Conservation (phyloP, 2,797 vertebrate species). For the Trematomus bernacchii region DNA sequence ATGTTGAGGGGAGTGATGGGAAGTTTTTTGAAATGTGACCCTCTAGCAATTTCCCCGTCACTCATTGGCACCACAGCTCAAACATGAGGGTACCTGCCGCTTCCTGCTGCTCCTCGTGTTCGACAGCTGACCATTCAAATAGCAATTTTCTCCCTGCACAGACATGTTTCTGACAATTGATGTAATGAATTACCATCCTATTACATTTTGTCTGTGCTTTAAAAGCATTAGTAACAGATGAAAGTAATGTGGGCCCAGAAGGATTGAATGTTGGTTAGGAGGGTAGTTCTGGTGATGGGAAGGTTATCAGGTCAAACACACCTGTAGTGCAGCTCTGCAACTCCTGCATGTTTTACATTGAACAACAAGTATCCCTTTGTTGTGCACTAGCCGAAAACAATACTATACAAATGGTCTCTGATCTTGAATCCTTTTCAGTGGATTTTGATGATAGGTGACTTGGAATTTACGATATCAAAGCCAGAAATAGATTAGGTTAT, state of each 20-base stretch:
- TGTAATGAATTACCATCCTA: constrained; percentile 52
- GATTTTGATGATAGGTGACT: neutral
- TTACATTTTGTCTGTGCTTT: constrained; percentile 29
- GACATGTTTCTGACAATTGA: constrained; percentile 45
- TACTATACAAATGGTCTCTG: neutral
- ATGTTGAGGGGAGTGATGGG: constrained; percentile 54
- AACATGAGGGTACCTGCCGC: constrained; percentile 62
- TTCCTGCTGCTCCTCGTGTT: constrained; percentile 48
- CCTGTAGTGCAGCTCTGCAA: neutral
- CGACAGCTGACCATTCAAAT: constrained; percentile 30
- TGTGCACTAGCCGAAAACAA: too few species aligned
- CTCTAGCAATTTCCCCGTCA: constrained; percentile 67
- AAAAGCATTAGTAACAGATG: constrained; percentile 44
- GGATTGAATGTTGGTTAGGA: neutral
- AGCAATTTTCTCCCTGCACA: constrained; percentile 23
- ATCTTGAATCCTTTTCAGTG: too few species aligned
- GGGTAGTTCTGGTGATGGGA: neutral
- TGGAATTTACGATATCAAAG: neutral
- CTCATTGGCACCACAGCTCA: constrained; percentile 57
- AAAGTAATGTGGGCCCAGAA: constrained; percentile 13
- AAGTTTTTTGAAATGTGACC: constrained; percentile 74
- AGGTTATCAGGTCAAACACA: constrained; percentile 10
- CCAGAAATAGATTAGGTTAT: neutral
- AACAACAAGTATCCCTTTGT: too few species aligned
- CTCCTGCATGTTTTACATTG: neutral